Evolutionary conservation across 2,797 vertebrate species (phyloP), one percentile per base, ranked within the genome.

Genomic region (Labeo calbasu): DNA sequence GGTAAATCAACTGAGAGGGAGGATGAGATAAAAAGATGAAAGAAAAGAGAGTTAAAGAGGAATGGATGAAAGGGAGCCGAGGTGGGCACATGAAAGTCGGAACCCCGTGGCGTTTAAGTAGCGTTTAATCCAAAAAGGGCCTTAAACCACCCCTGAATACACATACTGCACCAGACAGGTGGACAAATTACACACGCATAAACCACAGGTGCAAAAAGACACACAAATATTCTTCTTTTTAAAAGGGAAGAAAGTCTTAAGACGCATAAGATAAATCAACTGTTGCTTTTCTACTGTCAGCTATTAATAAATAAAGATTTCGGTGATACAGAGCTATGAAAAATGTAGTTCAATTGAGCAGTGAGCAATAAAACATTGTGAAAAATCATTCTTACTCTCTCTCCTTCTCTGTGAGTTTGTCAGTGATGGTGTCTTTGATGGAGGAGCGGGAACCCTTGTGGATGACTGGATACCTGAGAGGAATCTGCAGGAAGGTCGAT

Each of bases 351-450:
- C 1, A 80, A 23, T 13, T 43, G 48, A 71, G n/a, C 14, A 46
- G 23, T 17, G n/a, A 68, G 36, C 14, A 68, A 76, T n/a, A 68
- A 25, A 57, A 43, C 0, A 25, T 5, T 36, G 1, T 3, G 5
- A 81, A 63, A n/a, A 69, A 59, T 61, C 63, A 46, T 70, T 96
- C 98, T 99, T 94, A 99, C 98, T 99, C 98, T 96, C 98, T 89
- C 89, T 99, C 98, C 90, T 98, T 99, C 92, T 99, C 98, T 0
- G 95, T 96, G 87, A 99, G 96, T 89, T 98, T 96, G 95, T 99
- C 98, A 1, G 97, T 99, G 94, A 99, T 99, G 80, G 98, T 98
- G 91, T 99, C 98, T 92, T 97, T 98, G 93, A 99, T 99, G 76
- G 96, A 95, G 87, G 98, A 99, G 72, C 98, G 94, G 76, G 98